Base-by-base conservation (phyloP, 2,113 vertebrate genomes). In the Rhinoptilus africanus region DNA sequence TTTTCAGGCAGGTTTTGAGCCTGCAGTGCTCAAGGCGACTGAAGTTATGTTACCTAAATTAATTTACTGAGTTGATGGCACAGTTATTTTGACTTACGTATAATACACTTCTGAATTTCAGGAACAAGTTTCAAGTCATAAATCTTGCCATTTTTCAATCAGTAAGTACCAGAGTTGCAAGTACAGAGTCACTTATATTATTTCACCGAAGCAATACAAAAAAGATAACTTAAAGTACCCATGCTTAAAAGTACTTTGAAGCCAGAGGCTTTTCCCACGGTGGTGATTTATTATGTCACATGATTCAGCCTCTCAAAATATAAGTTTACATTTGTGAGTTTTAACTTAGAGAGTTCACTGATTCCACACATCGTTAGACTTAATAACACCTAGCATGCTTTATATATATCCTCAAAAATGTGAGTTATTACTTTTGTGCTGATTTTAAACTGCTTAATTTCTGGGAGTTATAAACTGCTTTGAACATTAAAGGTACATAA, bases 341-440 rank as follows among this genome's bases (percentile, higher is more conserved):
- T 78, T 69, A 88, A 83, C 7, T 63, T 47, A 35, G 60, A 45
- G 34, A 89, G 12, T 81, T 91, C 27, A 77, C 24, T 48, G 27
- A 56, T 80, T 84, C 57, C 85, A 76, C 26, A 51, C 48, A 35
- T 18, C 78, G 32, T 71, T 67, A 67, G 67, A 41, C 24, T 53
- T 73, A 60, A 56, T 4, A 82, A 51, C 28, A 54, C 10, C 27
- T 53, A 68, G 6, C 7, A 77, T 0, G 0, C 9, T 28, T 84
- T 50, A n/a, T 53, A 66, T 48, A 39, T 56, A 39, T 15, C 20
- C 64, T 81, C 5, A 80, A 77, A 90, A 73, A 62, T 43, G 17
- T 22, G 22, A 60, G 37, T 28, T 86, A 57, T 28, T 57, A 48
- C 18, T 87, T 83, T 24, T 59, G 22, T 68, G 23, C n/a, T 67